Base-by-base conservation (phyloP, 2,888 invertebrate species). In the Eupithecia exiguata region DNA sequence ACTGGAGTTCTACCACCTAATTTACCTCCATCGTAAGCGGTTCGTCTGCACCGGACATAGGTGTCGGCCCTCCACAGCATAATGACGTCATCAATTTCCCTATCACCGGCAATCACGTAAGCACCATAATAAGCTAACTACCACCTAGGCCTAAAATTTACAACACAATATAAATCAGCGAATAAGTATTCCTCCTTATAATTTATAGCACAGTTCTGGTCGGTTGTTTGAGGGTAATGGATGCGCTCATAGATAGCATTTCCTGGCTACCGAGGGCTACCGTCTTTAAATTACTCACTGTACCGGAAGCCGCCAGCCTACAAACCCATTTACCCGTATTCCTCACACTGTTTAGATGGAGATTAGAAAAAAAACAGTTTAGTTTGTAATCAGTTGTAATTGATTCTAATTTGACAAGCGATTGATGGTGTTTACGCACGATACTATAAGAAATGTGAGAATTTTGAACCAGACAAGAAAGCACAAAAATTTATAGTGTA, bases 191-290 rank as follows among this genome's bases (percentile, higher is more conserved):
- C 90, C 84, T 85, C 85, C 81, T 87, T 86, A 91, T 91, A 92
- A 92, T 93, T 92, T 93, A 93, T 90, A 84, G 88, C 84, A 85
- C 88, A 86, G 87, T 89, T 86, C 87, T 88, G 88, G 86, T 87
- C 89, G 88, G 88, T 88, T 91, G 90, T 89, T 88, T 87, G 88
- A 79, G 85, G 85, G 89, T 92, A 94, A 94, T 93, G 90, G 92
- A 94, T 93, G 93, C 88, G 84, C 84, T 88, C 88, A 83, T 88
- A 91, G 94, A 92, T 94, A 94, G 91, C 93, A 91, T 89, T 84
- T 36, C 63, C 38, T 65, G 63, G 66, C 66, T 43, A 43, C 21
- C 16, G 66, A 2, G 35, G 82, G 75, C 75, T 75, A 73, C 77
- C 72, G 79, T 91, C 92, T 91, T 92, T 91, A 92, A 92, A 92